Conservation (phyloP, 1,140 invertebrate genomes). For the Scaptomyza pallida region DNA sequence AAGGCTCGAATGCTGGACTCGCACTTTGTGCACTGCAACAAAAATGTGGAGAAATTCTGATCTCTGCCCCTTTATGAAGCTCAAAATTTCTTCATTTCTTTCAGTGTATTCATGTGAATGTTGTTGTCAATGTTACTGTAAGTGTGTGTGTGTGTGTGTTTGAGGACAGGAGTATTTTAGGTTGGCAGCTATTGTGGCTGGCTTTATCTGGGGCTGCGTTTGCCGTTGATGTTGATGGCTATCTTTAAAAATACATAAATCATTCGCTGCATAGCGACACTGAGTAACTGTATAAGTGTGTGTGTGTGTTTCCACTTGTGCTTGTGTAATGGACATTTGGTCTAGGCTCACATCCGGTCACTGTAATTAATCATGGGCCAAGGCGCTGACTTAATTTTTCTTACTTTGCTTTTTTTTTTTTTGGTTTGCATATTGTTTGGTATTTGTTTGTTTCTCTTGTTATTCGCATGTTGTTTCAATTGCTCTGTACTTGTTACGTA, state of each 20-base stretch:
- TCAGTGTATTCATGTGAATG: conserved; percentile 22
- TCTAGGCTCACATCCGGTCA: conserved; percentile 38
- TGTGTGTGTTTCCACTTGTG: conserved; percentile 9
- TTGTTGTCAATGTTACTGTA: conserved; percentile 2
- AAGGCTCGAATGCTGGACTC: not conserved
- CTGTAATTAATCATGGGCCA: conserved; percentile 72
- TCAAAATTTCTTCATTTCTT: not conserved
- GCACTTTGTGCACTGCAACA: not conserved
- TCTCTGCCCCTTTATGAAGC: not conserved
- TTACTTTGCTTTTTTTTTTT: conserved; percentile 6
- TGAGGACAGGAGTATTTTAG: conserved; percentile 6
- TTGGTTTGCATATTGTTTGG: conserved; percentile 51
- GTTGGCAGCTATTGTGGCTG: conserved; percentile 54
- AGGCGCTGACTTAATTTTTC: conserved; percentile 75
- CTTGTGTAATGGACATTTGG: conserved; percentile 35
- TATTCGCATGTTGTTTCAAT: conserved; percentile 1
- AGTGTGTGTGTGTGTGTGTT: not conserved
- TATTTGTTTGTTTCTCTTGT: conserved; percentile 7
- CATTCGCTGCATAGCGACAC: conserved; percentile 37
- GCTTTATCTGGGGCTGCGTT: conserved; percentile 67
- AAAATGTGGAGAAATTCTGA: no score
- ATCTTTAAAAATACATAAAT: conserved; percentile 81
- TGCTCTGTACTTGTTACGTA: not conserved
- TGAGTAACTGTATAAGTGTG: not conserved
- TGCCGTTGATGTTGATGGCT: conserved; percentile 78